Evolutionary conservation across 2,888 invertebrate species (phyloP), one percentile per base, ranked within the genome.

Genomic region (Melinopterus prodromus): DNA sequence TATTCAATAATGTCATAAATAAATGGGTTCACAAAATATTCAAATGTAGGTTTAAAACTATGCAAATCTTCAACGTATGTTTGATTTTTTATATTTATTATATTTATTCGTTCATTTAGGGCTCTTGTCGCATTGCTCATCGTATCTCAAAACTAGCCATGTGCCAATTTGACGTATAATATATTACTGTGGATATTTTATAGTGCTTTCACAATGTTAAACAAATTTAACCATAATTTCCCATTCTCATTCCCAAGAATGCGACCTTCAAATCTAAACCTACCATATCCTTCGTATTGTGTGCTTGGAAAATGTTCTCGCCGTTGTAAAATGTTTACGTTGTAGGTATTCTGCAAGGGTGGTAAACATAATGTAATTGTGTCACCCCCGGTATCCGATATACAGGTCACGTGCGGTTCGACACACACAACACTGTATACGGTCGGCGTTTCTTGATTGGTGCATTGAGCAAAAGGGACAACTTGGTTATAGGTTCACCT

Each of bases 251-350:
- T 53, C 53, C 2, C 12, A 7, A 53, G 5, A 53, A 53, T 9
- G 7, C 53, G 53, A 53, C 53, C 7, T 53, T 9, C 7, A 53
- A 53, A 53, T 12, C 12, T 53, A 53, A 53, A 53, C 53, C 53
- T 53, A 53, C 53, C 53, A 12, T 53, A 53, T 53, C 53, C 53
- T 1, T 53, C 12, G 53, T 53, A 53, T 53, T 53, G 53, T 53
- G 53, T 53, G 53, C 53, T 12, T 12, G 53, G 53, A 53, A 53
- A 53, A 53, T 53, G 53, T 53, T 53, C 53, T 12, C 53, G 53
- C 53, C 53, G 53, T 53, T 53, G 53, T 53, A 53, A 53, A 53
- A 53, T 53, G 53, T 53, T 53, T 53, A 53, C 53, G 53, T 53
- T 53, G 53, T 53, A 53, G 53, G 53, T 53, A 53, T 53, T 53